Conservation (phyloP, 2,888 invertebrate genomes). For the Ophion slaviceki region DNA sequence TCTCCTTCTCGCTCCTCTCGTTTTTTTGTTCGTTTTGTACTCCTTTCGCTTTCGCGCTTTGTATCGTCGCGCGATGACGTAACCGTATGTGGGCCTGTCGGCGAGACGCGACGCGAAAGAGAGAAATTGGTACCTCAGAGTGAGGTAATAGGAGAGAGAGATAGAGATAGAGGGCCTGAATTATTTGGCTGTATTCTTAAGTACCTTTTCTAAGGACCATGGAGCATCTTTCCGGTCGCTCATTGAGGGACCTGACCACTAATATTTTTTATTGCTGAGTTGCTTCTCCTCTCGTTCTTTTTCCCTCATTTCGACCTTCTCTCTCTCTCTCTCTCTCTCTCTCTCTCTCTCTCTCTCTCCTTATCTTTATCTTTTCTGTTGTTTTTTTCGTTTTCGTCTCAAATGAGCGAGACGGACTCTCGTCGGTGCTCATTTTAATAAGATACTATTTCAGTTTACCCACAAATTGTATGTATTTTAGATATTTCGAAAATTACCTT, state of each 20-base stretch:
- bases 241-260: constrained; percentile 52
- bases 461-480: constrained; percentile 81
- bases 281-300: constrained; percentile 28
- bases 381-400: constrained; percentile 12
- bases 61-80: constrained; percentile 34
- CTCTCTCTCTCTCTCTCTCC: constrained; percentile 2
- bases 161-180: too few species aligned
- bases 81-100: constrained; percentile 36
- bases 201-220: constrained; percentile 59
- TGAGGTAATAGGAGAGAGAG: too few species aligned
- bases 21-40: neutral
- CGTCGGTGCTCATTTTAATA: constrained; percentile 62
- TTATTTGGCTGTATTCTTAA: constrained; percentile 27
- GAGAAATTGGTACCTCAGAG: constrained; percentile 59
- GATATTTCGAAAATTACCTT: constrained; percentile 83
- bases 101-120: constrained; percentile 20
- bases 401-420: constrained; percentile 9
- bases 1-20: neutral
- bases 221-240: constrained; percentile 64
- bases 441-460: constrained; percentile 72
- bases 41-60: neutral
- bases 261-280: constrained; percentile 43
- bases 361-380: neutral
- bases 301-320: constrained; percentile 13
- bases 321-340: constrained; percentile 9